Base-by-base conservation (phyloP, 2,888 invertebrate genomes). In the Spialia ferax region DNA sequence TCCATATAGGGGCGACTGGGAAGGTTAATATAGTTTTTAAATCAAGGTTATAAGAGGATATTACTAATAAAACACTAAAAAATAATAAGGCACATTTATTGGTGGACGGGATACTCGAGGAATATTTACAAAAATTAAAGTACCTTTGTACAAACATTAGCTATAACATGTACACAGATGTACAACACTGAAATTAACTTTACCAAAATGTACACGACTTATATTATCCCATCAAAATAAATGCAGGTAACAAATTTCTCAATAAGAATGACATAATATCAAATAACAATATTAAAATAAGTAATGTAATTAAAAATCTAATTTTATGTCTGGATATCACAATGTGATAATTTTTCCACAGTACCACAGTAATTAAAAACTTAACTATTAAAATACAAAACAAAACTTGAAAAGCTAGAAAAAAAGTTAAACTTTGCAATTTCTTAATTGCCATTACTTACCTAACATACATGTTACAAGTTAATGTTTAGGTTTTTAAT, bases 71-170 rank as follows among this genome's bases (percentile, higher is more conserved):
- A 35, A 60, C 55, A 42, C 6, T 6, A 26, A 23, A 52, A 18
- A 52, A 7, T 59, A 66, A 67, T 71, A 75, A 77, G 83, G 80
- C 83, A 82, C 80, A 71, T 86, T 87, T 85, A 86, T 84, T 87
- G 74, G 73, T 80, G 85, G 86, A 87, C 84, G 84, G 77, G 72
- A 71, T 64, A 69, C 55, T 68, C 65, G 63, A 68, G 45, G 32
- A 79, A 65, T 75, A 75, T 75, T 73, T 71, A 73, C 70, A 75
- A 70, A 70, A 69, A 61, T 52, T 61, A 23, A 48, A 61, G 66
- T 62, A 65, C 38, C 65, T 56, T 61, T 57, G 57, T 61, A 69
- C 42, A 48, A 48, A 57, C 11, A 50, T 22, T 42, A n/a, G n/a
- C n/a, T n/a, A 45, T 18, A 20, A 56, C 15, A 62, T 11, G 29